phyloP scores from a whole-genome alignment of 2,888 invertebrate genomes.

The Apomyelois bistriatella region DNA sequence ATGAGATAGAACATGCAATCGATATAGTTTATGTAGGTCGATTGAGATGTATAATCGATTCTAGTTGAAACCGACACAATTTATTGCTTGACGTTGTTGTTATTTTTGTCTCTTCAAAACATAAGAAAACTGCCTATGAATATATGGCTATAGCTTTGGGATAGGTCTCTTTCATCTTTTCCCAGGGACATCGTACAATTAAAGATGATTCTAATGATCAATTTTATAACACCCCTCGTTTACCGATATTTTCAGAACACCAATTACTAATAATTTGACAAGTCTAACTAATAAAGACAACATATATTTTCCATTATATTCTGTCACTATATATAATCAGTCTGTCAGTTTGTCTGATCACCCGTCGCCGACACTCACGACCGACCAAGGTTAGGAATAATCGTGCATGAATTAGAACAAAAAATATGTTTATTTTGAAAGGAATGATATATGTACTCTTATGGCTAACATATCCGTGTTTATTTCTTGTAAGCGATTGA shows the following conservation, averaged over 20 bases:
- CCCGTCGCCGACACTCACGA: constrained; percentile 46
- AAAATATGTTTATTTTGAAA: constrained; percentile 13
- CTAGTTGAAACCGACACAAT: constrained; percentile 12
- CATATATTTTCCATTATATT: constrained; percentile 5
- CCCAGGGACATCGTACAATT: too few species aligned
- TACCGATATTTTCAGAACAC: too few species aligned
- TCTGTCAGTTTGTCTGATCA: constrained; percentile 35
- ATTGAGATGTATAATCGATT: constrained; percentile 24
- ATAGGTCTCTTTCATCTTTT: too few species aligned
- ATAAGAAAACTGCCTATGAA: too few species aligned
- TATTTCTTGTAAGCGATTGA: too few species aligned
- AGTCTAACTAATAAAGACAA: constrained; percentile 1
- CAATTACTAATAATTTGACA: too few species aligned
- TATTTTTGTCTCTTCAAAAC: background rate
- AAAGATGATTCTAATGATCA: too few species aligned
- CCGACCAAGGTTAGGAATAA: constrained; percentile 34
- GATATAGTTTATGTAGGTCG: constrained; percentile 37
- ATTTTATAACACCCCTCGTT: too few species aligned
- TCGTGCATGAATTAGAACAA: constrained; percentile 19
- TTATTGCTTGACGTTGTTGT: background rate
- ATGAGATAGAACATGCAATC: constrained; percentile 60
- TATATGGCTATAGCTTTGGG: too few species aligned
- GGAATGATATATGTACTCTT: background rate
- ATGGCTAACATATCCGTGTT: background rate
- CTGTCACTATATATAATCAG: constrained; percentile 26